These are phyloP conservation scores for Actinia equina DNA, from an alignment of 64 coral and sea anemone species.

Conservation along the genomic window DNA sequence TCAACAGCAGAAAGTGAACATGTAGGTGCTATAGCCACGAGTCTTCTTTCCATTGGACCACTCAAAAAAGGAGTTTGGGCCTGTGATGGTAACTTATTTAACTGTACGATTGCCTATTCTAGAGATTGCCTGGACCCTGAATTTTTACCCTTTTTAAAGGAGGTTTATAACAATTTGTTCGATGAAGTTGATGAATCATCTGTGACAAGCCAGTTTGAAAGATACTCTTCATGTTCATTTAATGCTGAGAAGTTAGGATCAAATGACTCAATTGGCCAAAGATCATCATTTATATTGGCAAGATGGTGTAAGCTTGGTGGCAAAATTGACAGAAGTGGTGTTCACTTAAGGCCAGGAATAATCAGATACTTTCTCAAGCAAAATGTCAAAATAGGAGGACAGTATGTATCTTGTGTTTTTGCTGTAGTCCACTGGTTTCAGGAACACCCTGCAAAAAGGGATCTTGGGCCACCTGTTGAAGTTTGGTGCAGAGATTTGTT, in stretches of 20 bases:
- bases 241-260: conserved; percentile 35
- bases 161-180: conserved; percentile 16
- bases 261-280: conserved; percentile 23
- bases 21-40: not conserved
- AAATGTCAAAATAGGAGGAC: conserved; percentile 38
- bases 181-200: conserved; percentile 30
- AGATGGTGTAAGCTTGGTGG: conserved; percentile 37
- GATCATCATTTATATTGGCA: conserved; percentile 45
- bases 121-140: conserved; percentile 1
- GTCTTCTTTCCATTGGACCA: conserved; percentile 20
- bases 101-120: conserved; percentile 3
- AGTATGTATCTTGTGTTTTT: conserved; percentile 38
- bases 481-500: conserved; percentile 62
- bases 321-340: conserved; percentile 33
- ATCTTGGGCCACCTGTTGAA: conserved; percentile 41
- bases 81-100: not conserved
- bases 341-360: conserved; percentile 45
- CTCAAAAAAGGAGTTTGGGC: not conserved
- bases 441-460: conserved; percentile 20
- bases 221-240: conserved; percentile 35
- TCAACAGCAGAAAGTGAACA: not conserved
- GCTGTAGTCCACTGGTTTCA: conserved; percentile 61
- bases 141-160: conserved; percentile 3
- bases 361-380: conserved; percentile 57
- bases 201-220: conserved; percentile 35